These are phyloP conservation scores for Phasianus colchicus DNA, from an alignment of 2,113 vertebrate genomes.

Conservation along the genomic window DNA sequence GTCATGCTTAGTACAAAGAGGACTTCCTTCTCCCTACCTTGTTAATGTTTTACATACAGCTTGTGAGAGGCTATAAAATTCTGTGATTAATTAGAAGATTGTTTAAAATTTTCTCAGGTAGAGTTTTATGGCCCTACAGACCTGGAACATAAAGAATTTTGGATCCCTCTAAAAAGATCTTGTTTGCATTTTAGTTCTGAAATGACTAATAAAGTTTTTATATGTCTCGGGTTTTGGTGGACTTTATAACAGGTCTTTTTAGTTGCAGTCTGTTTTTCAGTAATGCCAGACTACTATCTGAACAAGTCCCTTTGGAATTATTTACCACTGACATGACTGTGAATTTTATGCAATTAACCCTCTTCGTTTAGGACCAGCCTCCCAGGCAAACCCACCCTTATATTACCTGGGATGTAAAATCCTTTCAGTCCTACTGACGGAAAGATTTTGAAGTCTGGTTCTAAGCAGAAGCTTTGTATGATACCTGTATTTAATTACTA, in stretches of 20 bases:
- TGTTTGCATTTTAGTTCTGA: conserved; percentile 60
- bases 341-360: conserved; percentile 67
- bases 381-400: conserved; percentile 6
- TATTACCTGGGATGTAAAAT: conserved; percentile 12
- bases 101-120: conserved; percentile 64
- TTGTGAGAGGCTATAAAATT: conserved; percentile 55
- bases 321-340: conserved; percentile 35
- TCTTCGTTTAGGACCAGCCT: neutral
- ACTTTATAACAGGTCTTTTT: conserved; percentile 49
- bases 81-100: conserved; percentile 64
- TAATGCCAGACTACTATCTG: conserved; percentile 18
- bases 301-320: conserved; percentile 49
- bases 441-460: conserved; percentile 27
- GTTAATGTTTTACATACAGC: conserved; percentile 49
- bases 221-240: conserved; percentile 54
- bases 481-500: conserved; percentile 75
- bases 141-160: conserved; percentile 39
- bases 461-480: conserved; percentile 38
- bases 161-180: conserved; percentile 44
- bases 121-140: conserved; percentile 55
- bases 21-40: conserved; percentile 37
- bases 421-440: conserved; percentile 12
- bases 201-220: conserved; percentile 69
- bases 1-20: neutral
- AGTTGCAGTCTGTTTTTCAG: conserved; percentile 31